Evolutionary conservation across 2,888 invertebrate genomes (phyloP), one percentile per base, ranked within the genome.

Genomic region (Labia minor): DNA sequence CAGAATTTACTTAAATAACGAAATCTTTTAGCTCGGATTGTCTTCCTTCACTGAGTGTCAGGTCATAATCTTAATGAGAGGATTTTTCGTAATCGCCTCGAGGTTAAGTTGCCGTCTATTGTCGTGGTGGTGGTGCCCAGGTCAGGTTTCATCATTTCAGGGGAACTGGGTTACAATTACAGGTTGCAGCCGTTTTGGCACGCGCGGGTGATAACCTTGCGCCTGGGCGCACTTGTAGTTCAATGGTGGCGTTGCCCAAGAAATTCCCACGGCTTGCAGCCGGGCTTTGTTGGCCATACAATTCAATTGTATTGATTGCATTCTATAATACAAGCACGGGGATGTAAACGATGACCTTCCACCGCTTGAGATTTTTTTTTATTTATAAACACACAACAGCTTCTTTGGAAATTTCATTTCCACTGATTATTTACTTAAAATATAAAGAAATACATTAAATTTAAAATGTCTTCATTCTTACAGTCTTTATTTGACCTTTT

Each of bases 171-270:
- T 26, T 26, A 26, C 26, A 26, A 26, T 26, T 26, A 26, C 26
- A 26, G 26, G 26, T 26, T 26, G 16, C 49, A 16, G 49, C 2
- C 49, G 49, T 49, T 16, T 49, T 16, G 49, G 49, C 49, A 49
- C 49, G 49, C 49, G 49, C 49, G 49, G n/a, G n/a, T 49, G 26
- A 11, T 49, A 49, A 49, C 49, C 49, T 49, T 49, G 49, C 49
- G 26, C 26, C 26, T n/a, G 49, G 49, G n/a, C 49, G 49, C 49
- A 49, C 49, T 49, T 49, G 49, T 49, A 49, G 49, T 49, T 49
- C 49, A 49, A 49, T 49, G 49, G 49, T 49, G 16, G 26, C 26
- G 49, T 49, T 49, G 49, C 49, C n/a, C n/a, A 49, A 49, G 14
- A 26, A 16, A 14, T 49, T 49, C 49, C 49, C 49, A 49, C 49